Evolutionary conservation across 2,797 vertebrate species (phyloP).

Genomic region (Periophthalmus magnuspinnatus): DNA sequence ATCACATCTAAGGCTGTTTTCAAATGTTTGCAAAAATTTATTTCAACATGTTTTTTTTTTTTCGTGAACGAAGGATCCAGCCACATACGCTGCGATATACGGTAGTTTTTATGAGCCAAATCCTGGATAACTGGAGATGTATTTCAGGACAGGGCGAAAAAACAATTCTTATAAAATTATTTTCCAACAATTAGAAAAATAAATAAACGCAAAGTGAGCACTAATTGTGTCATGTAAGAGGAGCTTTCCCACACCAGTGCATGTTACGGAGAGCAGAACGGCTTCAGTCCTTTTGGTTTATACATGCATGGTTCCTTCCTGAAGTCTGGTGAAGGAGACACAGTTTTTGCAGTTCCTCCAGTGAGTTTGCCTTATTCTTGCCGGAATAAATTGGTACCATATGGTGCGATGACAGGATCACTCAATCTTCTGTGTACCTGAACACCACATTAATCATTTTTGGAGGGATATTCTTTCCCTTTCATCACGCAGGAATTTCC

Average conservation of each 20-base stretch:
- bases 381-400: conserved; percentile 84
- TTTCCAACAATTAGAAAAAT: background rate
- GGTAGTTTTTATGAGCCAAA: background rate
- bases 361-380: conserved; percentile 77
- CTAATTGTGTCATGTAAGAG: conserved; percentile 1
- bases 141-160: background rate
- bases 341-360: conserved; percentile 67
- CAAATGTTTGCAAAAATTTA: background rate
- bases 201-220: background rate
- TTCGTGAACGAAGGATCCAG: background rate
- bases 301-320: conserved; percentile 23
- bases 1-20: background rate
- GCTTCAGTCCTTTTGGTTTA: background rate
- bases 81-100: background rate
- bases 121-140: background rate
- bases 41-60: background rate
- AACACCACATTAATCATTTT: conserved; percentile 86
- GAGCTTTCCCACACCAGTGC: background rate
- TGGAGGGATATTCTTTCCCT: conserved; percentile 78
- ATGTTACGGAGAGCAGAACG: background rate
- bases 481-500: conserved; percentile 83
- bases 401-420: conserved; percentile 84
- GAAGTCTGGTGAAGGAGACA: conserved; percentile 50
- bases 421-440: conserved; percentile 85
- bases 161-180: background rate